Base-by-base conservation (phyloP, 92 coral and sea anemone genomes). In the Bergia puertoricense region DNA sequence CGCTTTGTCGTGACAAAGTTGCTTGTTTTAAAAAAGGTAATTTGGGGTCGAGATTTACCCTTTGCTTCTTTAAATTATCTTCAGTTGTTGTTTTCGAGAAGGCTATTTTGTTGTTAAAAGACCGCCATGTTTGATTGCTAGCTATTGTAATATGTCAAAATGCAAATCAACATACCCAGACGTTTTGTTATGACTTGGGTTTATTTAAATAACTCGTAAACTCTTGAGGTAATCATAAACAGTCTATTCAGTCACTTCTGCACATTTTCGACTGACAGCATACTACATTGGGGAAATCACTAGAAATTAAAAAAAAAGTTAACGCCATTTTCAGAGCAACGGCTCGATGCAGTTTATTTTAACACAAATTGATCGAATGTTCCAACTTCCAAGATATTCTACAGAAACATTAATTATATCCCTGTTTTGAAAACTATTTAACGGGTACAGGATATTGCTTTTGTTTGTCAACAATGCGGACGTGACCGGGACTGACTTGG, bases 391-490 rank as follows among this genome's bases (percentile, higher is more conserved):
- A 18, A 2, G 30, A 62, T 62, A 74, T 30, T 30, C 14, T 20
- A 8, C 42, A 54, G 59, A 54, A 54, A 54, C 30, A 30, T 30
- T 30, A 30, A 54, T 54, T 54, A 11, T 54, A 11, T 54, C 14
- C 59, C 13, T 54, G 59, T 54, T 74, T 74, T 74, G 8, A 11
- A 74, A 39, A 74, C 30, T 39, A 8, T 30, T 39, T 14, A 30
- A 38, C 22, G 42, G 22, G 51, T 41, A 44, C 79, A 40, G 41
- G 46, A 75, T 39, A 75, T 73, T 30, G n/a, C 5, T 0, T 74
- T 75, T 75, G 50, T 75, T 74, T 74, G 46, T 74, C 78, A 74
- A 74, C 44, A 74, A 38, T 75, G 79, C 46, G 79, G 79, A 75
- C 79, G 79, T 75, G 79, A 75, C 79, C 36, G 9, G 11, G 79